phyloP scores from a whole-genome alignment of 2,113 vertebrate genomes.

The Amia ocellicauda region DNA sequence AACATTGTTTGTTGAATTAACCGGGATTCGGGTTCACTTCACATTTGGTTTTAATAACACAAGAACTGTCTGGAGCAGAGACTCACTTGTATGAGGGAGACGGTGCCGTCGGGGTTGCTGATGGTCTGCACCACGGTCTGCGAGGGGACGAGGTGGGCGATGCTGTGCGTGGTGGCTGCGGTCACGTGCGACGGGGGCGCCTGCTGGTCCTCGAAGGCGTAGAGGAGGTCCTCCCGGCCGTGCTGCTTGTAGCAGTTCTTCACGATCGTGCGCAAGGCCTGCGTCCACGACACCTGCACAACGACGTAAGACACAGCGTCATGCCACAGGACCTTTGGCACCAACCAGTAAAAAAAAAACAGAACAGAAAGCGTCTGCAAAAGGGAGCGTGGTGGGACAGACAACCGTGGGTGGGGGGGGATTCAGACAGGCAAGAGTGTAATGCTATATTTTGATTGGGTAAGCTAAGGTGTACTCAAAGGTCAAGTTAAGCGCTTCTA shows the following conservation, averaged over 20 bases:
- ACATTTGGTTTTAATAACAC: too few species aligned
- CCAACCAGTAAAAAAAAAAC: too few species aligned
- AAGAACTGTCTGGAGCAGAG: constrained; percentile 9
- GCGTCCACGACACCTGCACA: constrained; percentile 93
- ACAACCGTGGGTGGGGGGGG: too few species aligned
- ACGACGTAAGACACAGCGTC: constrained; percentile 2
- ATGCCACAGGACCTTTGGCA: too few species aligned
- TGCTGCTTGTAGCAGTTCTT: constrained; percentile 99
- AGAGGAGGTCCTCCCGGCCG: constrained; percentile 90
- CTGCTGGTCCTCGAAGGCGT: constrained; percentile 94
- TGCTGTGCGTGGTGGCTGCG: constrained; percentile 79
- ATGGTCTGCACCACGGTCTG: constrained; percentile 97
- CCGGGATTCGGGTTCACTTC: not conserved
- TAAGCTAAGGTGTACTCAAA: too few species aligned
- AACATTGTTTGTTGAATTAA: too few species aligned
- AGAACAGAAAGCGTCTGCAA: not conserved
- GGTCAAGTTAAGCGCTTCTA: too few species aligned
- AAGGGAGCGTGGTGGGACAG: not conserved
- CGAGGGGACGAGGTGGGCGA: constrained; percentile 91
- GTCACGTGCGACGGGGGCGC: constrained; percentile 69
- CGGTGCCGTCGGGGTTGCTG: constrained; percentile 95
- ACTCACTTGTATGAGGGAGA: constrained; percentile 95
- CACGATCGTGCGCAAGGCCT: constrained; percentile 90
- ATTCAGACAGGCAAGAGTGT: too few species aligned
- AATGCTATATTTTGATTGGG: too few species aligned